Evolutionary conservation across 2,113 vertebrate species (phyloP).

Genomic region (Channa maculata): DNA sequence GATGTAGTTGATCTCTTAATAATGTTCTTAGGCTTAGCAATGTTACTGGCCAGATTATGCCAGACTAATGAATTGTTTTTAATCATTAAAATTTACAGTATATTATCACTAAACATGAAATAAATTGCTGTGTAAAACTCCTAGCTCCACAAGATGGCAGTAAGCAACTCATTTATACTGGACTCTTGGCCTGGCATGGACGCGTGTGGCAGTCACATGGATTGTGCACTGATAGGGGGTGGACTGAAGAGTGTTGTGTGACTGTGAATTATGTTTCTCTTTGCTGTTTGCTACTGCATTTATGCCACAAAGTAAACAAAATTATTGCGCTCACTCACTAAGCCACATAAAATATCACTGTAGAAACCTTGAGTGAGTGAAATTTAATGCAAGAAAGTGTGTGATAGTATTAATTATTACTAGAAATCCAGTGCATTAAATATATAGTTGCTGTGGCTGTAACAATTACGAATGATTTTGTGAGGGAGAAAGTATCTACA

Average conservation of each 20-base stretch:
- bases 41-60: constrained; percentile 16
- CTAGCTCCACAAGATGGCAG: constrained; percentile 77
- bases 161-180: constrained; percentile 57
- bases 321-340: neutral
- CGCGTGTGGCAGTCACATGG: constrained; percentile 78
- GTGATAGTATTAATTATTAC: neutral
- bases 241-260: constrained; percentile 44
- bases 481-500: neutral
- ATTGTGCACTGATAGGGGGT: constrained; percentile 64
- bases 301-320: constrained; percentile 29
- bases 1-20: constrained; percentile 50
- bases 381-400: neutral
- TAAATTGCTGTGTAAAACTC: constrained; percentile 26
- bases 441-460: neutral
- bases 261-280: constrained; percentile 38
- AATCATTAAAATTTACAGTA: neutral
- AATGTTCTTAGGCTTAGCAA: constrained; percentile 15
- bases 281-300: constrained; percentile 47
- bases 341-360: neutral
- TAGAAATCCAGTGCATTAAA: neutral
- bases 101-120: neutral
- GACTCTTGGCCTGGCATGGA: constrained; percentile 43
- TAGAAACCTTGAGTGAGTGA: too few species aligned
- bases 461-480: neutral
- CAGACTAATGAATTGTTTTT: constrained; percentile 4